Percentiles rank a stretch among this genome's conserved stretches.
Conservation (phyloP, 1,140 invertebrate genomes). For the Monochamus saltuarius region DNA sequence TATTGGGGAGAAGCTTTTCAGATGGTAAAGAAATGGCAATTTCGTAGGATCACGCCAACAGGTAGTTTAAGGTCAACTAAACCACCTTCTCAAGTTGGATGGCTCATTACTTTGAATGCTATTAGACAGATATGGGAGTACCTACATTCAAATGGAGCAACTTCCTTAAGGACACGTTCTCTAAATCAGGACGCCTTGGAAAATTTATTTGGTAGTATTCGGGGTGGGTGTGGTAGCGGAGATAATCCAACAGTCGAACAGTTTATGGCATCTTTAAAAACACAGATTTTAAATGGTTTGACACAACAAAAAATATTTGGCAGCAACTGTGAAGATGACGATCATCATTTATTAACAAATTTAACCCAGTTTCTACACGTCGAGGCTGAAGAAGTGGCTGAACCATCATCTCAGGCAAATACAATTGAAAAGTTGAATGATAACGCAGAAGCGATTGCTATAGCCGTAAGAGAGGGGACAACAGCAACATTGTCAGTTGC, state of each 20-base stretch:
- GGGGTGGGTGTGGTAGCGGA: slow-evolving; percentile 19
- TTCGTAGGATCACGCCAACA: slow-evolving; percentile 15
- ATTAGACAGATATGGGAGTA: slow-evolving; percentile 23
- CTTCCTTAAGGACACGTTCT: slow-evolving; percentile 15
- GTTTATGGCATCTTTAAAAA: slow-evolving; percentile 27
- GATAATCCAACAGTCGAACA: slow-evolving; percentile 27
- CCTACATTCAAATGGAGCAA: neutral
- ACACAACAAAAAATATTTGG: neutral
- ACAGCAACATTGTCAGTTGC: slow-evolving; percentile 20
- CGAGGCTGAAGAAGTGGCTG: neutral
- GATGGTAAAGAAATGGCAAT: slow-evolving; percentile 25
- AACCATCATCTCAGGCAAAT: neutral
- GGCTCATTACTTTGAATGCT: slow-evolving; percentile 15
- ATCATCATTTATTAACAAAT: slow-evolving; percentile 16
- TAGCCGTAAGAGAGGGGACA: slow-evolving; percentile 8
- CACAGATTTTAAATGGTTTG: slow-evolving; percentile 30
- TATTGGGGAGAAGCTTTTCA: slow-evolving; percentile 25
- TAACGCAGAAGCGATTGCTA: slow-evolving; percentile 6
- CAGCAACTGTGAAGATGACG: slow-evolving; percentile 26
- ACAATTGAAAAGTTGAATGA: slow-evolving; percentile 2
- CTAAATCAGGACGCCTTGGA: slow-evolving; percentile 18
- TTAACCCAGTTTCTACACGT: slow-evolving; percentile 23
- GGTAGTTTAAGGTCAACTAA: slow-evolving; percentile 13
- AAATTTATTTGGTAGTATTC: slow-evolving; percentile 28
- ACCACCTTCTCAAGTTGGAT: slow-evolving; percentile 3